phyloP scores from a whole-genome alignment of 92 coral and sea anemone genomes.

The Phymanthus crucifer region DNA sequence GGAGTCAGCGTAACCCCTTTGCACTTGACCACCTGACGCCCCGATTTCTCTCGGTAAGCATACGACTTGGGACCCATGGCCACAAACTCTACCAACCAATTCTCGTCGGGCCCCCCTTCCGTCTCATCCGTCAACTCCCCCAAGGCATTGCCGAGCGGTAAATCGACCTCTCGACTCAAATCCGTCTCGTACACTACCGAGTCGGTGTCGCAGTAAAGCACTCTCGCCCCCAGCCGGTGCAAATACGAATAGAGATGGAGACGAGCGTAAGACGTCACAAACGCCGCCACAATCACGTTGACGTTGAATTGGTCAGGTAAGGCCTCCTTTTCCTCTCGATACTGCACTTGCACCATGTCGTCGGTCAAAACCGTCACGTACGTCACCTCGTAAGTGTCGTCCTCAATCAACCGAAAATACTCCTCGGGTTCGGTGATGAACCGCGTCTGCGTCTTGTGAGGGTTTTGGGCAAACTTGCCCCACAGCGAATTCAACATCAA shows the following conservation, averaged over 20 bases:
- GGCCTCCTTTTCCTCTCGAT: conserved; percentile 10
- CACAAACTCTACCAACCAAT: neutral
- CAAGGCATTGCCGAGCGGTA: conserved; percentile 14
- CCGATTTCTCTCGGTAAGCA: neutral
- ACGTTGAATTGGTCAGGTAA: conserved; percentile 6
- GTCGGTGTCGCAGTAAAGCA: conserved; percentile 28
- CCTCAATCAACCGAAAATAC: neutral
- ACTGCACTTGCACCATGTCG: conserved; percentile 34
- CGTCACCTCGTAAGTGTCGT: neutral
- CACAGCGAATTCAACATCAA: no score
- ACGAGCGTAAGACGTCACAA: conserved; percentile 43
- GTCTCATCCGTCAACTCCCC: conserved; percentile 33
- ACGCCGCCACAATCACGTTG: conserved; percentile 52
- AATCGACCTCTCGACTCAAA: neutral
- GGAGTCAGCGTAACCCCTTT: neutral
- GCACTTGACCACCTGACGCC: neutral
- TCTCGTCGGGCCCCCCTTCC: neutral
- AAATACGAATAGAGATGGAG: no score
- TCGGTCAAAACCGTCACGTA: conserved; percentile 18
- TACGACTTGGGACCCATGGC: neutral
- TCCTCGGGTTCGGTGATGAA: conserved; percentile 22
- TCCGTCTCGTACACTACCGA: conserved; percentile 14
- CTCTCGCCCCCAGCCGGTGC: conserved; percentile 8
- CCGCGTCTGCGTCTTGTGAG: conserved; percentile 7
- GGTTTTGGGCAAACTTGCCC: no score